These are phyloP conservation scores for Falco columbarius DNA, from an alignment of 2,797 vertebrate genomes.

Conservation along the genomic window DNA sequence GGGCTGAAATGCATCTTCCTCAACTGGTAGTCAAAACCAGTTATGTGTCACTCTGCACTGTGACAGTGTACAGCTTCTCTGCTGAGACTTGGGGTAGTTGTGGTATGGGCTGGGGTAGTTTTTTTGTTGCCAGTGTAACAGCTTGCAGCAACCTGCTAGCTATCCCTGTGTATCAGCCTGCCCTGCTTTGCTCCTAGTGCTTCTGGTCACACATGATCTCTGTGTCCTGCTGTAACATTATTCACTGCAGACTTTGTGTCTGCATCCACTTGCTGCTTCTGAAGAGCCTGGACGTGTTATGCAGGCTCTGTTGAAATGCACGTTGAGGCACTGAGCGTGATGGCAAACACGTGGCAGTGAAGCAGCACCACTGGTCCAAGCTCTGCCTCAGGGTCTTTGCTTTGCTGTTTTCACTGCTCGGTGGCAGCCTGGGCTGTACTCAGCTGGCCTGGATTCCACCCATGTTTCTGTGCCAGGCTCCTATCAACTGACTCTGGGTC, in stretches of 20 bases:
- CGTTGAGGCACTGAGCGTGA: accelerated
- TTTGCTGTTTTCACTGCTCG: neutral
- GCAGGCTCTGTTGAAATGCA: neutral
- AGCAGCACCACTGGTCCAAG: neutral
- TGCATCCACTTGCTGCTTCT: neutral
- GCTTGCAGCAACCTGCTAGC: neutral
- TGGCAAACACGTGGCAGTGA: neutral
- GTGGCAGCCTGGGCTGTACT: neutral
- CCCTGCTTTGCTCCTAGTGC: neutral
- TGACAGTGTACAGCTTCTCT: neutral
- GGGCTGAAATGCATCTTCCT: neutral
- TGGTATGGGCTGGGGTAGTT: neutral
- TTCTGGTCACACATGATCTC: neutral
- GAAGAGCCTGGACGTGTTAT: neutral
- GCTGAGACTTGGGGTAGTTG: neutral
- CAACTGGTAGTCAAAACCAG: neutral
- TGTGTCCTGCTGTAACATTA: neutral
- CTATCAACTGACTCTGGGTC: neutral
- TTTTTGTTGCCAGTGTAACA: neutral
- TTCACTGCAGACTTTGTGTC: neutral
- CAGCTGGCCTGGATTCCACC: neutral
- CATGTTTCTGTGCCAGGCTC: neutral
- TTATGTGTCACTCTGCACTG: neutral
- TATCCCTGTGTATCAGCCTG: neutral
- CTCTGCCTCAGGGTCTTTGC: neutral